Base-by-base conservation (phyloP, 2,113 vertebrate genomes). In the Hylia prasina region DNA sequence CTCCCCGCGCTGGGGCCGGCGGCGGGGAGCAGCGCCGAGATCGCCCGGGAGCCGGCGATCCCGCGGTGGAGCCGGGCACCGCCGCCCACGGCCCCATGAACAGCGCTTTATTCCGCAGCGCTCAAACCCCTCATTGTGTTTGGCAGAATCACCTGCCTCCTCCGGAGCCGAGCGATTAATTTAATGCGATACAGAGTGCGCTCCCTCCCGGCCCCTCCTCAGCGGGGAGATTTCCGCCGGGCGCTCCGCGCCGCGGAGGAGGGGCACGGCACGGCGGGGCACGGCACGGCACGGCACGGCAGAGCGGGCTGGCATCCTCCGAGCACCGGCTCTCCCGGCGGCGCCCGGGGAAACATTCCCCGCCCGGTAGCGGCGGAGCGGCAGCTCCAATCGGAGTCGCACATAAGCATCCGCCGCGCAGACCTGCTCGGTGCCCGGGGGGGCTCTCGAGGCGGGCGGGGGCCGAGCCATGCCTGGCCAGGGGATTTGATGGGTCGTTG, bases 71-170 rank as follows among this genome's bases (percentile, higher is more conserved):
- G 70, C 75, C 58, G 75, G 47, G 61, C 75, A 57, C 80, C 24
- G 30, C 83, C 72, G 76, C 83, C 87, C 66, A 65, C 83, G 53
- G 89, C 76, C 76, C 87, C 76, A 79, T 93, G 83, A 95, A 94
- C 72, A 37, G 94, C 90, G 77, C 88, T 82, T 91, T 96, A 95
- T 94, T 86, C 69, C 66, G 75, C 63, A 78, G 82, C 90, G 78
- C 78, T 95, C 71, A 78, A 79, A 75, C 85, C 93, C 94, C 56
- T 81, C 96, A 92, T 94, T 95, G 95, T 94, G 83, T 75, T 86
- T n/a, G 95, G 95, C 96, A 91, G 94, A 83, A 90, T 95, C 94
- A 95, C 95, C 96, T 96, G 96, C 90, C 96, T 94, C 90, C 89
- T 80, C 87, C 68, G 79, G 82, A 86, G 96, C 90, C 82, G 69